Evolutionary conservation across 1,140 invertebrate genomes (phyloP), one percentile per base, ranked within the genome.

Genomic region (Coelopa frigida): DNA sequence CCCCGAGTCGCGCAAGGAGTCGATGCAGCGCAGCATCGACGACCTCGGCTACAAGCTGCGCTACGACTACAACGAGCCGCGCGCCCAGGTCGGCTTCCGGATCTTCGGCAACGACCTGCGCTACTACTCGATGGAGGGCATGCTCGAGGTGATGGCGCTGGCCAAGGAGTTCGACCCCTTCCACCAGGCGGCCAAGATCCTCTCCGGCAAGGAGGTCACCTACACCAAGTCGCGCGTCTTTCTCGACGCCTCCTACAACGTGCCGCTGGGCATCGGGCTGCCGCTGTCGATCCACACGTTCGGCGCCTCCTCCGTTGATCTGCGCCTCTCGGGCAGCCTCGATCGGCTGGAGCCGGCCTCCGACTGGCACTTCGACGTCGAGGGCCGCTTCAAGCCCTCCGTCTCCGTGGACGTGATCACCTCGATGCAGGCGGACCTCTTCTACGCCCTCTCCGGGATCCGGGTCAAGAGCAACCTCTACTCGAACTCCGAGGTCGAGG

Each of bases 191-290:
- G 75, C 81, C 49, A 77, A 82, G 41, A 76, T 89, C 41, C 64
- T 88, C 2, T 86, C 84, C 10, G 84, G 84, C 44, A 80, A 82
- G 76, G 84, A 87, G 73, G 79, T 88, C 14, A 81, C 78, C 29
- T 87, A 84, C 57, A 82, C 84, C 55, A 86, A 87, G 65, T 83
- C 84, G 1, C 78, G 80, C 0, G 80, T 91, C 64, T 84, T 95
- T 58, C 66, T 94, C 21, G 91, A 95, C 68, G 85, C 82, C 4
- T 84, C 83, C 7, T 89, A 91, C 57, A 82, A 87, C 6, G 78
- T 93, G 4, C 88, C 93, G 0, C 86, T 85, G n/a, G 81, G 80
- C 3, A 76, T 80, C 37, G 94, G 94, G 11, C 63, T 97, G 15
- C 91, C 93, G 0, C 68, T 97, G 18, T 84, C 82, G 23, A 75